These are phyloP conservation scores for Xerus inauris DNA, from an alignment of 2,113 vertebrate species.

Conservation along the genomic window DNA sequence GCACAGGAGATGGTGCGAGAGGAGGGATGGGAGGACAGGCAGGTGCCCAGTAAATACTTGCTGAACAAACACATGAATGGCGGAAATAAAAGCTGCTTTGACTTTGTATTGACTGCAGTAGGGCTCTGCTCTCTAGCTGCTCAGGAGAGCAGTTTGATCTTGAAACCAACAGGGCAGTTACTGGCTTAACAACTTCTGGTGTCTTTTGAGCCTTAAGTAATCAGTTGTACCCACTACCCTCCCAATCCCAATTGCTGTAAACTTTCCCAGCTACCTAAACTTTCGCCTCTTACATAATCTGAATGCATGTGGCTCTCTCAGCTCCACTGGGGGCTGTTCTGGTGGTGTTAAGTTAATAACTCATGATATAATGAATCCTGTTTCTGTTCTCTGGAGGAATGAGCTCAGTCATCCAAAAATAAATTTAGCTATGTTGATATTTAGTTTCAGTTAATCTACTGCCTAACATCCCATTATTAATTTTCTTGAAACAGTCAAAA, in stretches of 20 bases:
- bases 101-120: background rate
- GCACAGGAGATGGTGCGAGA: rapidly evolving
- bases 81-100: background rate
- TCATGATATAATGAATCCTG: constrained; percentile 40
- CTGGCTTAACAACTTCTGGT: background rate
- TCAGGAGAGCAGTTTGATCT: background rate
- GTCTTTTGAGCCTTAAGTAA: background rate
- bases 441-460: constrained; percentile 81
- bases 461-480: constrained; percentile 81
- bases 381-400: constrained; percentile 59
- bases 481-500: constrained; percentile 81
- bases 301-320: background rate
- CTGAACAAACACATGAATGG: background rate
- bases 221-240: background rate
- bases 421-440: constrained; percentile 74
- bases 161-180: background rate
- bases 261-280: no score
- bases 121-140: background rate
- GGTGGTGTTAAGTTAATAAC: constrained; percentile 45
- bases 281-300: background rate
- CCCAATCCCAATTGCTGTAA: background rate
- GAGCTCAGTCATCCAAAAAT: constrained; percentile 67
- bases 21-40: no score
- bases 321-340: background rate
- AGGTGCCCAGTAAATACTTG: background rate